These are phyloP conservation scores for Chaetodon trifasciatus DNA, from an alignment of 2,797 vertebrate genomes.

Conservation along the genomic window DNA sequence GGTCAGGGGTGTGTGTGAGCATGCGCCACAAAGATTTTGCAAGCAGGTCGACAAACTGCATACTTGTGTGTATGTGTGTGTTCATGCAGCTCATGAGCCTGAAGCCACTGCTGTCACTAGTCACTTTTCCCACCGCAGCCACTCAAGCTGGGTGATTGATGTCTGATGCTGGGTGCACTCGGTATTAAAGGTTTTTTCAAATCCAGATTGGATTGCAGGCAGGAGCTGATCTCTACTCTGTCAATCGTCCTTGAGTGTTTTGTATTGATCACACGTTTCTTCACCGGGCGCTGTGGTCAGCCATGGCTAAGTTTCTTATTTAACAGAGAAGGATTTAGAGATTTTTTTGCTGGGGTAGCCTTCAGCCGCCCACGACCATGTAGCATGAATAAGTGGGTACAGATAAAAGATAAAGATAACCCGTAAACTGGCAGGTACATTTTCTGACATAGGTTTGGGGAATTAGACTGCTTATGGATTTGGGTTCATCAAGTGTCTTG, in stretches of 20 bases:
- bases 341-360: not conserved
- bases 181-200: not conserved
- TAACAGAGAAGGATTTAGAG: not conserved
- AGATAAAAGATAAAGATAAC: too few relatives aligned
- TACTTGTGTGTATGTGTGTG: not conserved
- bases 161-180: slow-evolving; percentile 4
- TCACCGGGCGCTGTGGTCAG: not conserved
- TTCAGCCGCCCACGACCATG: too few relatives aligned
- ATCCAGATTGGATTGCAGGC: slow-evolving; percentile 13
- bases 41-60: slow-evolving; percentile 9
- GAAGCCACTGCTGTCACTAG: slow-evolving; percentile 24
- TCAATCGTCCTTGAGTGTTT: slow-evolving; percentile 7
- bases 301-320: not conserved
- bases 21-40: not conserved
- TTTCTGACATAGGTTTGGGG: too few relatives aligned
- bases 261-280: not conserved
- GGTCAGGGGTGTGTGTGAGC: slow-evolving; percentile 29
- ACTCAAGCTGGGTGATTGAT: slow-evolving; percentile 41
- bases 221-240: not conserved
- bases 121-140: slow-evolving; percentile 32
- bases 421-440: too few relatives aligned
- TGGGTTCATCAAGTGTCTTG: not conserved
- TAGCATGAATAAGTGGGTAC: too few relatives aligned
- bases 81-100: slow-evolving; percentile 10
- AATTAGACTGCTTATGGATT: too few relatives aligned